phyloP scores from a whole-genome alignment of 2,888 invertebrate genomes.

The Cybosia mesomella region DNA sequence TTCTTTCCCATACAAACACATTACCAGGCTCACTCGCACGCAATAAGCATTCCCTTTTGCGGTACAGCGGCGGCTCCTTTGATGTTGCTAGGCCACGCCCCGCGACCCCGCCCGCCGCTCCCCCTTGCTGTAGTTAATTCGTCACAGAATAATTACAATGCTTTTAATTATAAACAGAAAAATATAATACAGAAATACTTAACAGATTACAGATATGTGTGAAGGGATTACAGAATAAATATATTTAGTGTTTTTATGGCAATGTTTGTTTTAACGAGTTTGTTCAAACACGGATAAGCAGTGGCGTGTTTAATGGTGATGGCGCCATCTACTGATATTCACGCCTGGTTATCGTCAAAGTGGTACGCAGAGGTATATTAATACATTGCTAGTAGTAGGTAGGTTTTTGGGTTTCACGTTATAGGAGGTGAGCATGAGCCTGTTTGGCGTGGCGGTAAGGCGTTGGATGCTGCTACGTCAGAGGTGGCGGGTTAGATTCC shows the following conservation, averaged over 20 bases:
- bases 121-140: constrained; percentile 75
- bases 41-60: constrained; percentile 74
- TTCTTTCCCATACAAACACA: constrained; percentile 38
- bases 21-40: constrained; percentile 60
- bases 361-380: not conserved
- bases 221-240: constrained; percentile 1
- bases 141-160: constrained; percentile 84
- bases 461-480: not conserved
- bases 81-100: constrained; percentile 78
- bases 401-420: not conserved
- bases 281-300: not conserved
- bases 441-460: not conserved
- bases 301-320: not conserved
- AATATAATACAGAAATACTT: constrained; percentile 62
- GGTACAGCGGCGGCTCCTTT: constrained; percentile 79
- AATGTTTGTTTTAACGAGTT: constrained; percentile 16
- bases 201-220: constrained; percentile 37
- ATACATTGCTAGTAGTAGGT: not conserved
- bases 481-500: not conserved
- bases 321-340: not conserved
- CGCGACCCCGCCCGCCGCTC: constrained; percentile 60
- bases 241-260: constrained; percentile 18
- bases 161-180: constrained; percentile 80
- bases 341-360: not conserved
- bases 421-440: not conserved